Evolutionary conservation across 1,140 invertebrate genomes (phyloP), one percentile per base, ranked within the genome.

Genomic region (Monomorium pharaonis): DNA sequence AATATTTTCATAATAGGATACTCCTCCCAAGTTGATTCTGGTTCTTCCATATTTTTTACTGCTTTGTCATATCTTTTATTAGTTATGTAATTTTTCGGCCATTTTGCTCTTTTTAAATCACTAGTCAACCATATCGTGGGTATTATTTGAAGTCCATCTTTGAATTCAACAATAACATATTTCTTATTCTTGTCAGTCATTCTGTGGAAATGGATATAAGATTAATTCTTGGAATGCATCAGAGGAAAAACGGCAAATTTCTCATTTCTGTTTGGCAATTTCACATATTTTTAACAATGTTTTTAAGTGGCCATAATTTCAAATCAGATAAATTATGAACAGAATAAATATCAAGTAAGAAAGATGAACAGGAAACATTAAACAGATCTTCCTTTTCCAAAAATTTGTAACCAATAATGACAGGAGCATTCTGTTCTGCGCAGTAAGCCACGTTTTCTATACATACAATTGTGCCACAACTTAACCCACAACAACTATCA

Each of bases 51-150:
- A 51, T 10, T 12, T 72, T 7, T 49, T 2, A 72, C 47, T n/a
- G 69, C 47, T 33, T 33, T 72, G 21, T 69, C 65, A 16, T 42
- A 72, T 51, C 47, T 70, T 3, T 33, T 70, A 72, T 33, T 33
- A 33, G 9, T 72, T 33, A 12, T n/a, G 3, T 69, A 69, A 51
- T 7, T 51, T 51, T 33, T 30, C 7, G 67, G 67, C 67, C 24
- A 70, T 51, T 72, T 72, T 0, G 69, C 16, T 72, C 16, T 72
- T 12, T 72, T n/a, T 51, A 72, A 72, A 72, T 72, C 69, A 21
- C 2, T 51, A 2, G 16, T 72, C 7, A 72, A 70, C 67, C 67
- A 70, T 16, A 5, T 70, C 0, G 1, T 51, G 4, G 44, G 27
- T 27, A 72, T 33, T 0, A 72, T 72, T 72, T 51, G 69, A 18